These are phyloP conservation scores for Zhuqinia jingwanae DNA, from an alignment of 2,888 invertebrate species.

Conservation along the genomic window DNA sequence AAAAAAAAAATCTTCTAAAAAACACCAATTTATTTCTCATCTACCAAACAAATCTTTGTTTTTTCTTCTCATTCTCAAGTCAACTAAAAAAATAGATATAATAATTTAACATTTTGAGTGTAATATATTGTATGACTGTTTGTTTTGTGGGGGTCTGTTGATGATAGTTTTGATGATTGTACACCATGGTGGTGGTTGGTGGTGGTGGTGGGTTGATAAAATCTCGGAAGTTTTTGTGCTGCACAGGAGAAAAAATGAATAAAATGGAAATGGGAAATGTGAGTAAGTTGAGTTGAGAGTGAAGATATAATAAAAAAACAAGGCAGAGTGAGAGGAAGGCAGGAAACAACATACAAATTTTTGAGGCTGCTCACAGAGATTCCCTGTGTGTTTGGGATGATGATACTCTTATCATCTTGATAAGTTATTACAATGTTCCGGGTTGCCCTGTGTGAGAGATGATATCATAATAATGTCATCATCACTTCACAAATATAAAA, in stretches of 20 bases:
- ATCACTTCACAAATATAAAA: conserved; percentile 31
- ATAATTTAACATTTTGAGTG: conserved; percentile 23
- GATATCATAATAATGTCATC: conserved; percentile 27
- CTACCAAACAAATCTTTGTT: conserved; percentile 22
- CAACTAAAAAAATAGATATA: conserved; percentile 12
- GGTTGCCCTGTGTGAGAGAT: conserved; percentile 8
- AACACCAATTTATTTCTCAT: conserved; percentile 58
- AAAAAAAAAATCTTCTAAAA: conserved; percentile 1
- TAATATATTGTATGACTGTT: not conserved
- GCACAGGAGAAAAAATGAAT: not conserved
- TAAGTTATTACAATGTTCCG: conserved; percentile 27
- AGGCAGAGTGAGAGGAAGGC: not conserved
- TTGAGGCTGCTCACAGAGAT: too few relatives aligned
- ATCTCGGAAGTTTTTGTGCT: not conserved
- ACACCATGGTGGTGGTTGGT: not conserved
- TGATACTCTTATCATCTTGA: conserved; percentile 11
- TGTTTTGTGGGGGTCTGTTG: not conserved
- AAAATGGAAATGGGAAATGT: conserved; percentile 19
- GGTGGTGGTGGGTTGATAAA: too few relatives aligned
- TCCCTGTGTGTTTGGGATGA: not conserved
- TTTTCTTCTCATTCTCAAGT: too few relatives aligned
- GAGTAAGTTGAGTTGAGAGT: conserved; percentile 19
- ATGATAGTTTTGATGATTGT: conserved; percentile 13
- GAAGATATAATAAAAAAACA: conserved; percentile 2
- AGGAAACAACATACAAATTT: not conserved